Base-by-base conservation (phyloP, 1,140 invertebrate genomes). In the Bombus picipes region DNA sequence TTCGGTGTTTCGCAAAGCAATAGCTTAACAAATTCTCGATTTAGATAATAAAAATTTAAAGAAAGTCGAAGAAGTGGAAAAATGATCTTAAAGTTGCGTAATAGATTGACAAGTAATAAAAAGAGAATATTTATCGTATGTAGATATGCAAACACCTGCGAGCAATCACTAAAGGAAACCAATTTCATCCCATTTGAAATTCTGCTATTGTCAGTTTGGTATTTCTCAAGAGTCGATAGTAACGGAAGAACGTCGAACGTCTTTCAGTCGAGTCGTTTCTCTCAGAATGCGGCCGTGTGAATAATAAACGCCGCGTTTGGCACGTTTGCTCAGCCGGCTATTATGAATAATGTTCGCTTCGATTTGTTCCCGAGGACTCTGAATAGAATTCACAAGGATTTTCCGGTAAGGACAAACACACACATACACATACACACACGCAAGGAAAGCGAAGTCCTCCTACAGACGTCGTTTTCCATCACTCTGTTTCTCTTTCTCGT, bases 341-440 rank as follows among this genome's bases (percentile, higher is more conserved):
- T 73, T 87, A 89, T 72, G 88, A 85, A 82, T 87, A 87, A 90
- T 82, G 78, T 79, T 80, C 47, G 43, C 62, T 82, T 77, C 77
- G 81, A 90, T 87, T 81, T 70, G 77, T 85, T 72, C 39, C 10
- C 28, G 47, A 77, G 9, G 3, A 37, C 22, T 18, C 9, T 65
- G 82, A 84, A 71, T 71, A 68, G 66, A 79, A 79, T 78, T 37
- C 66, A 22, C n/a, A n/a, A 71, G 22, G 82, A 41, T 84, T 71
- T 65, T 53, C 47, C 9, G 18, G 10, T 9, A 8, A 6, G n/a
- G 10, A 66, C 28, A 32, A 28, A 62, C 9, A 59, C 57, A 59
- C 1, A 59, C 12, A 32, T 28, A 62, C 28, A n/a, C 59, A n/a
- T 0, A 59, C 22, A 62, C n/a, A n/a, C n/a, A n/a, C n/a, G n/a